Conservation (phyloP, 1,140 invertebrate genomes). For the Neomicropteryx cornuta region DNA sequence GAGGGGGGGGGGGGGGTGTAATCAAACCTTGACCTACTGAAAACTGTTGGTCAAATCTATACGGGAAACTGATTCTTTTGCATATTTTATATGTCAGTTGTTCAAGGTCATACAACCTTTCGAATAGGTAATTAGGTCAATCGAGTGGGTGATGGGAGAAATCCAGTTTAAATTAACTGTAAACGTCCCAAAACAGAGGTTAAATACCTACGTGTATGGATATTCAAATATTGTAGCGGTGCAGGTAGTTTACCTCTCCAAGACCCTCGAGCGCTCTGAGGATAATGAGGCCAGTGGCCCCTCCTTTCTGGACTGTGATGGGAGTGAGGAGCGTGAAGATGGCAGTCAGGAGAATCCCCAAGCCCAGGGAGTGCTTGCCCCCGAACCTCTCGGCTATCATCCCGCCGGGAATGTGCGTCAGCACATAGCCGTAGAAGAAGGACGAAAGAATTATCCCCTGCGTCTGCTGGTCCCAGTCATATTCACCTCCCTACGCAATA, state of each 20-base stretch:
- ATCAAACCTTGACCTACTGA: too few relatives aligned
- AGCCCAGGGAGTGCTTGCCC: conserved; percentile 61
- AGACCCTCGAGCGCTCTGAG: conserved; percentile 57
- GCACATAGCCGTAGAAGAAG: conserved; percentile 65
- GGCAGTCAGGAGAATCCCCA: conserved; percentile 61
- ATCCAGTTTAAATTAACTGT: too few relatives aligned
- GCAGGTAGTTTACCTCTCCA: conserved; percentile 41
- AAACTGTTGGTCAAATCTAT: too few relatives aligned
- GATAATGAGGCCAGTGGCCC: conserved; percentile 48
- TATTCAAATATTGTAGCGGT: background rate
- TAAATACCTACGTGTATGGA: background rate
- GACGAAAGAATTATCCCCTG: conserved; percentile 55
- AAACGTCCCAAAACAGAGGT: too few relatives aligned
- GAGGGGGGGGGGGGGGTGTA: too few relatives aligned
- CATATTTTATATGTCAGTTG: too few relatives aligned
- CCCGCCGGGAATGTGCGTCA: conserved; percentile 63
- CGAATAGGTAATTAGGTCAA: too few relatives aligned
- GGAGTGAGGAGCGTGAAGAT: conserved; percentile 64
- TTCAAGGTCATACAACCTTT: too few relatives aligned
- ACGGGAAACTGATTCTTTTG: too few relatives aligned
- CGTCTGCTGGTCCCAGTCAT: conserved; percentile 50
- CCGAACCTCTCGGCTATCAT: conserved; percentile 63
- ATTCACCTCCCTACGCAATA: conserved; percentile 20
- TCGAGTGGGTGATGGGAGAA: too few relatives aligned
- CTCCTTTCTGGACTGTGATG: conserved; percentile 43